Percentiles rank a stretch among this genome's conserved stretches.
phyloP scores from a whole-genome alignment of 2,113 vertebrate species.

The Nyctereutes procyonoides region DNA sequence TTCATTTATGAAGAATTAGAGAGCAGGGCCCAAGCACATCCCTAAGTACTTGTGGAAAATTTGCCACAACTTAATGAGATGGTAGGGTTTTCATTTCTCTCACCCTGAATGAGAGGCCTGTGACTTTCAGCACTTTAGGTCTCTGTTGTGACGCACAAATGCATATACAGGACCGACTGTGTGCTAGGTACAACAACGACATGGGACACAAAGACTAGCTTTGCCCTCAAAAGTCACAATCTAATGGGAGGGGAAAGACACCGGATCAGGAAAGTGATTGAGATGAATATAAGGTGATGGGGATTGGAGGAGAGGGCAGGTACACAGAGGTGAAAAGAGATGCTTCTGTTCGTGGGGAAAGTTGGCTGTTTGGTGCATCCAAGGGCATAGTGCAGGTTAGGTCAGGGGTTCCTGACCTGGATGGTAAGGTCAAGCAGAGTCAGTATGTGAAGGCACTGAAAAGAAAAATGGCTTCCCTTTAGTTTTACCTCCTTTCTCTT shows the following conservation, averaged over 20 bases:
- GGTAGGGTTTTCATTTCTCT: not conserved
- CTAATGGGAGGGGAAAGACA: not conserved
- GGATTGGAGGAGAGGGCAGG: not conserved
- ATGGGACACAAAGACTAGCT: not conserved
- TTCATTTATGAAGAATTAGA: not conserved
- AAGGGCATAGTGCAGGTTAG: accelerated
- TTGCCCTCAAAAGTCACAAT: not conserved
- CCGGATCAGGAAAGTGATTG: not conserved
- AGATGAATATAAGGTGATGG: not conserved
- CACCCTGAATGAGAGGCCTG: not conserved
- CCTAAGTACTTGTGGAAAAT: not conserved
- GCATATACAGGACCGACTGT: too few species aligned
- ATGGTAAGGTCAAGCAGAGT: not conserved
- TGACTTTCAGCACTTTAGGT: not conserved
- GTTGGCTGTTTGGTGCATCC: not conserved
- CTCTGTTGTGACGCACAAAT: not conserved
- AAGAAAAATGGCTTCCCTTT: not conserved
- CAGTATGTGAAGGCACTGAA: too few species aligned
- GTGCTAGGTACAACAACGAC: not conserved
- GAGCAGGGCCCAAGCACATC: not conserved
- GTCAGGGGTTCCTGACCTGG: not conserved
- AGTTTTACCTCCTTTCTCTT: not conserved
- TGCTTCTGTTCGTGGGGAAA: not conserved
- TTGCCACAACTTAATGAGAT: not conserved
- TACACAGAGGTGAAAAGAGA: not conserved